Percentiles rank a stretch among this genome's conserved stretches.
These are phyloP conservation scores for Falco concolor DNA, from an alignment of 2,797 vertebrate genomes.

Conservation along the genomic window DNA sequence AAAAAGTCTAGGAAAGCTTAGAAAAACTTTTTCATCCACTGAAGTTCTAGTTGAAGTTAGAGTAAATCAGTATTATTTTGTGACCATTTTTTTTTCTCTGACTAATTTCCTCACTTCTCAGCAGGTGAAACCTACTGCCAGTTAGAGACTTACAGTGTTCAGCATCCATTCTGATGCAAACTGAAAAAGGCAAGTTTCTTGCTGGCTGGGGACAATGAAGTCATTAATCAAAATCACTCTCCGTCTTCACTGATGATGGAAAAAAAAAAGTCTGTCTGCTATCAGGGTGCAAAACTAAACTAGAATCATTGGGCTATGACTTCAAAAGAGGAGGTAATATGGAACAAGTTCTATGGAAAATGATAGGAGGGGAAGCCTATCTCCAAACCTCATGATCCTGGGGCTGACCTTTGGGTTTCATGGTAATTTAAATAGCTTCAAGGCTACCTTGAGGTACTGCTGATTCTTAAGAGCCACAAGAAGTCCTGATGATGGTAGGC, in stretches of 20 bases:
- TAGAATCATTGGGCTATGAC: neutral
- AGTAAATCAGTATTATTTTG: conserved; percentile 46
- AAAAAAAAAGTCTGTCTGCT: conserved; percentile 1
- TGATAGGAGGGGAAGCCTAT: neutral
- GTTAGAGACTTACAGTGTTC: conserved; percentile 39
- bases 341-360: neutral
- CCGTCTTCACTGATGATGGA: conserved; percentile 28
- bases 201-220: conserved; percentile 61
- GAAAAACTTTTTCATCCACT: neutral
- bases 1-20: neutral
- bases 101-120: conserved; percentile 58
- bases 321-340: conserved; percentile 10
- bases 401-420: neutral
- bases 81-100: neutral
- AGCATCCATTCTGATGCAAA: conserved; percentile 64
- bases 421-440: neutral
- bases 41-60: neutral
- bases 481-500: neutral
- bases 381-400: neutral
- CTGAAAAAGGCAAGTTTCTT: conserved; percentile 49
- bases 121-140: conserved; percentile 49
- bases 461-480: neutral
- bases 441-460: neutral
- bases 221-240: conserved; percentile 64
- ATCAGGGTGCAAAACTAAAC: conserved; percentile 16